Evolutionary conservation across 92 coral and sea anemone genomes (phyloP).

Genomic region (Siderastrea siderea): DNA sequence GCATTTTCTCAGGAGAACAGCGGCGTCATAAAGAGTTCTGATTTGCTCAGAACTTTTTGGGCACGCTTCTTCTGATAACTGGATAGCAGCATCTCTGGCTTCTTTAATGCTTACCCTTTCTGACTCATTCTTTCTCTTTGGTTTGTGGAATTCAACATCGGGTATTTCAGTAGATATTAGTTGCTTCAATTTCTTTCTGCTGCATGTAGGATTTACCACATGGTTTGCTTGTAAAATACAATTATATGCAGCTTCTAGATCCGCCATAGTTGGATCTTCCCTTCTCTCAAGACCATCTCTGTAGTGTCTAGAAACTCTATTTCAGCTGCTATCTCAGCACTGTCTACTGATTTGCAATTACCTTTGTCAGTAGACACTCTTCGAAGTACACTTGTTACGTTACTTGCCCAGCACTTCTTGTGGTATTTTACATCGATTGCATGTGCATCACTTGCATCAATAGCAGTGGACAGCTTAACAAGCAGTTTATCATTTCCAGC

Average conservation of each 20-base stretch:
- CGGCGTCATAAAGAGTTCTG: slow-evolving; percentile 40
- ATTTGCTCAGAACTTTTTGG: background rate
- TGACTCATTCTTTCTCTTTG: slow-evolving; percentile 66
- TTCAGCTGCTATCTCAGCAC: slow-evolving; percentile 58
- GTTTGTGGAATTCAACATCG: slow-evolving; percentile 24
- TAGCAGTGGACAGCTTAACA: slow-evolving; percentile 44
- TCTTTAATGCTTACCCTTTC: slow-evolving; percentile 62
- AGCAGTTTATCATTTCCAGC: slow-evolving; percentile 48
- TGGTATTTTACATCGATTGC: slow-evolving; percentile 33
- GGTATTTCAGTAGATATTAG: slow-evolving; percentile 64
- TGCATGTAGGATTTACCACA: slow-evolving; percentile 27
- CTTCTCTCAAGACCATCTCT: slow-evolving; percentile 43
- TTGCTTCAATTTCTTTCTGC: slow-evolving; percentile 60
- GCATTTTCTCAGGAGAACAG: slow-evolving; percentile 24
- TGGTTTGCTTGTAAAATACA: slow-evolving; percentile 55
- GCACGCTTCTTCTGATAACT: slow-evolving; percentile 24
- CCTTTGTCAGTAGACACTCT: background rate
- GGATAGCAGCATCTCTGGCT: slow-evolving; percentile 52
- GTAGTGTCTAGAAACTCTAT: slow-evolving; percentile 66
- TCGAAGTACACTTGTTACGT: background rate
- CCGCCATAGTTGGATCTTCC: slow-evolving; percentile 44
- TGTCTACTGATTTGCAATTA: background rate
- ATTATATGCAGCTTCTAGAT: slow-evolving; percentile 38
- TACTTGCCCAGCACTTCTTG: background rate
- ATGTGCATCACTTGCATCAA: slow-evolving; percentile 27